Evolutionary conservation across 37 sponge, comb jelly and placozoan genomes (phyloP).

Genomic region (Theonella swinhoei): DNA sequence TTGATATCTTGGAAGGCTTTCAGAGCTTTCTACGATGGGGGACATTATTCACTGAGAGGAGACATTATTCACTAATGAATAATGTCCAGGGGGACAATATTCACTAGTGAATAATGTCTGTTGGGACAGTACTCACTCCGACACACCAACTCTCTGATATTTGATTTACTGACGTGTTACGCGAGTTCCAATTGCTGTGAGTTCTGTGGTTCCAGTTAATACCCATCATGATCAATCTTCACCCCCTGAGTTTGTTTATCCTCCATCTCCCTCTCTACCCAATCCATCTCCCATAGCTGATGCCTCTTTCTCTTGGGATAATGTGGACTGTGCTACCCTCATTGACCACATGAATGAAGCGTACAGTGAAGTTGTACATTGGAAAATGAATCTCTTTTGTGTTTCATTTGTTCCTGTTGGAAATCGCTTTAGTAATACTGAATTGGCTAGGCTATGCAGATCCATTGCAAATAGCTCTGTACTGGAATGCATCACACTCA

Average conservation of each 20-base stretch:
- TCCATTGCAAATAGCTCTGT: neutral
- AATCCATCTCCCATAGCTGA: slow-evolving; percentile 1
- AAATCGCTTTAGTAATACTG: neutral
- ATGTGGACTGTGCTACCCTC: neutral
- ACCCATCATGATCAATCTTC: neutral
- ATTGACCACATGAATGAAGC: neutral
- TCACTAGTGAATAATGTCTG: no score
- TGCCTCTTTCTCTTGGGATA: neutral
- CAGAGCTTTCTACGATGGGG: no score
- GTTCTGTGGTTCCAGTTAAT: no score
- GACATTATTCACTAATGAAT: no score
- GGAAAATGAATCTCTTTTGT: neutral
- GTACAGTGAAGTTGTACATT: neutral
- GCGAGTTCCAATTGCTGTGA: no score
- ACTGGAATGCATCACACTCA: neutral
- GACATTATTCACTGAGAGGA: no score
- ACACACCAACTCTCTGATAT: no score
- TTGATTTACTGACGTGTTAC: no score
- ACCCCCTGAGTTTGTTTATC: no score
- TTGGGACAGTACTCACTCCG: no score
- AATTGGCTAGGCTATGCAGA: neutral
- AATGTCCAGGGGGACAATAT: no score
- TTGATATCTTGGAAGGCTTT: no score
- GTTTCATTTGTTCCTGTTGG: neutral
- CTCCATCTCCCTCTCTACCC: neutral